A percentile compares a stretch with the other conserved stretches of the same genome.
Evolutionary conservation across 2,113 vertebrate species (phyloP).

Genomic region (Probosciger aterrimus): DNA sequence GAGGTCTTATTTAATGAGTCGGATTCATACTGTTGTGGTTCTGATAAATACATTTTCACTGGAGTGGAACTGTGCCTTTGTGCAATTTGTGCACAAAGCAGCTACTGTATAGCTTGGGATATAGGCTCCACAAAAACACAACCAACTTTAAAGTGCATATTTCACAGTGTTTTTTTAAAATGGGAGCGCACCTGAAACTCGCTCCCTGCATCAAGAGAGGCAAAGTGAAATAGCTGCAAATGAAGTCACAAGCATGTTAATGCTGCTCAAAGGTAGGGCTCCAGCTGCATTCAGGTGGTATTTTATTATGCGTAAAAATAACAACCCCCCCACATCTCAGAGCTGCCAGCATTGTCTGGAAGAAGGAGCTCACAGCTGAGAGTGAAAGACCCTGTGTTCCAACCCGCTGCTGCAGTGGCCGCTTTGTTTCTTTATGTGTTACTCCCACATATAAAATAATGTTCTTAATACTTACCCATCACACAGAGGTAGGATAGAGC

Average conservation of each 20-base stretch:
- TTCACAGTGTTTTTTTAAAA: not conserved
- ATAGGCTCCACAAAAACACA: not conserved
- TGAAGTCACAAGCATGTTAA: not conserved
- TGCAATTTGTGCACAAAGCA: not conserved
- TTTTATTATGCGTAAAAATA: slow-evolving; percentile 11
- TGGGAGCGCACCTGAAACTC: slow-evolving; percentile 26
- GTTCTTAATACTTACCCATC: not conserved
- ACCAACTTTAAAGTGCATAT: not conserved
- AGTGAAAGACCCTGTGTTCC: slow-evolving; percentile 41
- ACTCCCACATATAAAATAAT: not conserved
- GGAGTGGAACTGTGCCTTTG: not conserved
- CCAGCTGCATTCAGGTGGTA: slow-evolving; percentile 23
- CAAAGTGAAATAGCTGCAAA: slow-evolving; percentile 30
- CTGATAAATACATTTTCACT: not conserved
- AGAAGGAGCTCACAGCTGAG: not conserved
- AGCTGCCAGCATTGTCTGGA: not conserved
- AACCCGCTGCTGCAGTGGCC: not conserved
- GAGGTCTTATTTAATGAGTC: not conserved
- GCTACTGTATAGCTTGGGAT: not conserved
- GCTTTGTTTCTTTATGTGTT: rapidly evolving
- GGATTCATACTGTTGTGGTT: not conserved
- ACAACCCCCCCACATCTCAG: not conserved
- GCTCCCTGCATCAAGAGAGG: not conserved
- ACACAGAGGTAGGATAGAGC: not conserved
- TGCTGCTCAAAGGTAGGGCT: not conserved